Conservation (phyloP, 2,113 vertebrate genomes). For the Excalfactoria chinensis region DNA sequence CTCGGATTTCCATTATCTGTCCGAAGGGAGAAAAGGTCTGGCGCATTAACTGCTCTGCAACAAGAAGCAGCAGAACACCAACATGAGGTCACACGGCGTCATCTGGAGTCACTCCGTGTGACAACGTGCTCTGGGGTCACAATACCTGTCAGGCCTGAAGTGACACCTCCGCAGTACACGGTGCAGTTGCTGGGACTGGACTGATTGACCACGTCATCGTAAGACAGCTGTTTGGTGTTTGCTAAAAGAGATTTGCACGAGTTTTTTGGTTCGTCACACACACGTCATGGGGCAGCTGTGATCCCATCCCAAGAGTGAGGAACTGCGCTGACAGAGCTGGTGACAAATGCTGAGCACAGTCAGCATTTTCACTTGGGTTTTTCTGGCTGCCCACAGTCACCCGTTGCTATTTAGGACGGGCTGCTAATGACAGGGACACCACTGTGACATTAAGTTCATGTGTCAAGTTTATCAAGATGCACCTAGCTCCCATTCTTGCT, state of each 20-base stretch:
- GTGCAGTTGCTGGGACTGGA: constrained; percentile 98
- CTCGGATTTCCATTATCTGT: constrained; percentile 97
- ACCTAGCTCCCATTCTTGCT: no score
- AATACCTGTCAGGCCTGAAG: constrained; percentile 92
- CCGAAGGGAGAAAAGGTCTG: constrained; percentile 98
- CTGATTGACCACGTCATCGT: constrained; percentile 96
- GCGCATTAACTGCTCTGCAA: constrained; percentile 96
- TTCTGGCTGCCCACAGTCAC: not conserved
- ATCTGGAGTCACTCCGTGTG: rapidly evolving
- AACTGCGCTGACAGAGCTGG: not conserved
- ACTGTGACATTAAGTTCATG: not conserved
- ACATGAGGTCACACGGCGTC: rapidly evolving
- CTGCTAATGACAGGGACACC: not conserved
- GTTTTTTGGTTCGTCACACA: not conserved
- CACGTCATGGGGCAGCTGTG: rapidly evolving
- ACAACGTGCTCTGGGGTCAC: rapidly evolving
- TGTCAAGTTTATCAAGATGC: rapidly evolving
- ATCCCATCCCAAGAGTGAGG: not conserved
- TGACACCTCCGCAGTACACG: constrained; percentile 96
- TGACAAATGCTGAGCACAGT: not conserved
- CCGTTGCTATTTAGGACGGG: not conserved
- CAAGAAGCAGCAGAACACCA: not conserved
- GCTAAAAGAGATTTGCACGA: constrained; percentile 56
- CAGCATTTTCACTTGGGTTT: not conserved
- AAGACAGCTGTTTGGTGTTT: constrained; percentile 93